Base-by-base conservation (phyloP, 1,140 invertebrate genomes). In the Formica exsecta region DNA sequence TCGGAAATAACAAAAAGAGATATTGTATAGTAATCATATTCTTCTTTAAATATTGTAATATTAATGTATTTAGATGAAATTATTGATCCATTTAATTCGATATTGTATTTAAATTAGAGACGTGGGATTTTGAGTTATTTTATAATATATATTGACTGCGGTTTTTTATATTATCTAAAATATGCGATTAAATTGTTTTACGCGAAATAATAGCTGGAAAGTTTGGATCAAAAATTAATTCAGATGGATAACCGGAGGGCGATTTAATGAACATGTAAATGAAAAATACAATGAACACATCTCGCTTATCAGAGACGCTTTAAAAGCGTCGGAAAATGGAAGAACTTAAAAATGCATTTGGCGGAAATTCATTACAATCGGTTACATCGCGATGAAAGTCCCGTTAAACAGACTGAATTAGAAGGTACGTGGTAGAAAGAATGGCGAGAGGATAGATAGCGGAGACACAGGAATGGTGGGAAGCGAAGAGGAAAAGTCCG, bases 401-500 rank as follows among this genome's bases (percentile, higher is more conserved):
- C 64, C 65, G 85, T 79, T 71, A 86, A 80, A 83, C 79, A 83
- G 79, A 74, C 81, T 85, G 81, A 77, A 87, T 74, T 66, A 77
- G 62, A 51, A 59, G 48, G 44, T n/a, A 86, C 41, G 64, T 57
- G 16, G 57, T 41, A 83, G 85, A 81, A 83, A 86, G 66, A 85
- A 59, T 79, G 59, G 64, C 73, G 85, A 74, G 65, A 32, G 38
- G 25, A 38, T 62, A 64, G 75, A 86, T 54, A 80, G 41, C 74
- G 65, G 38, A 61, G 65, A 59, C 41, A 75, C 32, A 83, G 70
- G 32, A 65, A 36, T n/a, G 79, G 25, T 48, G 44, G 70, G 57
- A 59, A 74, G 66, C 66, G 59, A 65, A 11, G 71, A 85, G 71
- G 75, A 70, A 89, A 93, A 90, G 86, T 87, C 80, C 84, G 89